Base-by-base conservation (phyloP, 2,797 vertebrate genomes). In the Silurus lanzhouensis region DNA sequence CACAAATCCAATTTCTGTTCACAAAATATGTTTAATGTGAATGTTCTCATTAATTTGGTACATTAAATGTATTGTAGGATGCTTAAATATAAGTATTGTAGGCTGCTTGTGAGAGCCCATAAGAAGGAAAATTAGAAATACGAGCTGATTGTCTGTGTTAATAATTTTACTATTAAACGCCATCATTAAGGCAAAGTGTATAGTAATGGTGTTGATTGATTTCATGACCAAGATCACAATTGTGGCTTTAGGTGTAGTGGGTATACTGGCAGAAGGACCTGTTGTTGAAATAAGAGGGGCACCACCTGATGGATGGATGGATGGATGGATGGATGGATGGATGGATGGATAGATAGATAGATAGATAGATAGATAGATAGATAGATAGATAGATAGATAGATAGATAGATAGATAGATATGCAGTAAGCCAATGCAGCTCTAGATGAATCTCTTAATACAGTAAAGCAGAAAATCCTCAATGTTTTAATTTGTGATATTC, bases 351-450 rank as follows among this genome's bases (percentile, higher is more conserved):
- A 12, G 52, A 52, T 25, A 25, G 25, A 58, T 20, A 31, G 75
- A 60, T 60, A 38, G 57, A 61, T 61, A 44, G 75, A 76, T 19
- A 25, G n/a, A 55, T 75, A 57, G 48, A 72, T 72, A 57, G 48
- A 57, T 57, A 75, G 72, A 75, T 58, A 57, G 25, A 76, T 48
- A 67, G 64, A 67, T 67, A 67, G 64, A 67, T 67, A 67, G 64
- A 67, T 67, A 67, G 64, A 67, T 67, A 71, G 67, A 70, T 48
- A 71, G 71, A 52, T 74, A 74, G 71, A 75, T 63, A 20, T 48
- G 66, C 55, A 75, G 25, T 2, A 22, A 61, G 20, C 19, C 31
- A 78, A 46, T 63, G 19, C 8, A 60, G 17, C 27, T 77, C 14
- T 10, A 76, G 25, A 76, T 7, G n/a, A 31, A 31, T 76, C 12